Evolutionary conservation across 2,113 vertebrate species (phyloP), one percentile per base, ranked within the genome.

Genomic region (Hymenochirus boettgeri): DNA sequence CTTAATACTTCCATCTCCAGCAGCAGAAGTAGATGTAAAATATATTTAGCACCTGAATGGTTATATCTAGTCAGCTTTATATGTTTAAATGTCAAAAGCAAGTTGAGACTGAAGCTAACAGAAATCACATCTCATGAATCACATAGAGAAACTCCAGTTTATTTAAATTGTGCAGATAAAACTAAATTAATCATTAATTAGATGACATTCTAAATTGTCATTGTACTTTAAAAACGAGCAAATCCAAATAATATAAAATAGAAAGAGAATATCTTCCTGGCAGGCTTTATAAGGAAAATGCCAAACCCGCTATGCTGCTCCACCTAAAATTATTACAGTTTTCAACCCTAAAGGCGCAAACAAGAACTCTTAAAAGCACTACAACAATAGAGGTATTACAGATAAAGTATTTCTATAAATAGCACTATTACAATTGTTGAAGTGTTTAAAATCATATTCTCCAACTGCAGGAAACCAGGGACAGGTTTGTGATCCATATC

Each of bases 141-240:
- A 90, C 75, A 80, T 81, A 79, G 77, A 84, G 87, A 89, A 90
- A 82, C 46, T 51, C 71, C 80, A 89, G 80, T 91, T 90, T 85
- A 93, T 90, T 90, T 91, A 93, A 93, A 94, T 88, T 84, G 84
- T 86, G 82, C 80, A 79, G 80, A 82, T 86, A 85, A 91, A 92
- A 88, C 80, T 80, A 89, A 92, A 85, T 87, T 82, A 85, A 86
- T 85, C 82, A 85, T 89, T 86, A 91, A 90, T 88, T 82, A 82
- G 63, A 80, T 85, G 89, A 85, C 83, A 90, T 88, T 88, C 87
- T 83, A 86, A 83, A 88, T 86, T 85, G 80, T 88, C 82, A 85
- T 61, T 85, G 81, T 76, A 69, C 71, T 76, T 73, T 71, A 57
- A 63, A 72, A 74, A 77, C 66, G 61, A 26, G 70, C 4, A 10